A percentile compares a stretch with the other conserved stretches of the same genome.
phyloP scores from a whole-genome alignment of 2,113 vertebrate species.

The Chroicocephalus ridibundus region DNA sequence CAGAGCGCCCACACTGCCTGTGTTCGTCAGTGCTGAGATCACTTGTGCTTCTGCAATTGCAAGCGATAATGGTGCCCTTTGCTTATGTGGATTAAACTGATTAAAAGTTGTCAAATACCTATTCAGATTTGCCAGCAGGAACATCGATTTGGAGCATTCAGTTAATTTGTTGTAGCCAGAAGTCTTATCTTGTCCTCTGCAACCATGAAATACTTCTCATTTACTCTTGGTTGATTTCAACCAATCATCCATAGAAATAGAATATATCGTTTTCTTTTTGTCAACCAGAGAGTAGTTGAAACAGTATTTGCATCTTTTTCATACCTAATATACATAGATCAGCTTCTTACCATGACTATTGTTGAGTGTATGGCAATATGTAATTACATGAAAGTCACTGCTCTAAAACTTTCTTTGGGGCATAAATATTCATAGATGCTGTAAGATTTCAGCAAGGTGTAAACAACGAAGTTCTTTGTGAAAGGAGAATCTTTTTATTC shows the following conservation, averaged over 20 bases:
- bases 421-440: not conserved
- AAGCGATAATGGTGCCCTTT: not conserved
- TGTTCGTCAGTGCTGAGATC: not conserved
- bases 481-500: not conserved
- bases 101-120: not conserved
- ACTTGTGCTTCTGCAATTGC: not conserved
- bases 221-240: not conserved
- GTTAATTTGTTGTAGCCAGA: not conserved
- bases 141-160: not conserved
- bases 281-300: not conserved
- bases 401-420: not conserved
- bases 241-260: not conserved
- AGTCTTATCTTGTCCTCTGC: not conserved
- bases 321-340: not conserved
- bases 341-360: not conserved
- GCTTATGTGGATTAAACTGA: not conserved
- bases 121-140: not conserved
- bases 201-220: not conserved
- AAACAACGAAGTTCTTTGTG: not conserved
- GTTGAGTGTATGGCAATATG: not conserved
- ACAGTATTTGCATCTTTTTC: not conserved
- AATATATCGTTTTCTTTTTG: not conserved
- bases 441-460: not conserved
- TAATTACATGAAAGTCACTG: not conserved
- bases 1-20: not conserved